Percentiles rank a stretch among this genome's conserved stretches.
Evolutionary conservation across 2,797 vertebrate species (phyloP).

Genomic region (Thalassophryne amazonica): DNA sequence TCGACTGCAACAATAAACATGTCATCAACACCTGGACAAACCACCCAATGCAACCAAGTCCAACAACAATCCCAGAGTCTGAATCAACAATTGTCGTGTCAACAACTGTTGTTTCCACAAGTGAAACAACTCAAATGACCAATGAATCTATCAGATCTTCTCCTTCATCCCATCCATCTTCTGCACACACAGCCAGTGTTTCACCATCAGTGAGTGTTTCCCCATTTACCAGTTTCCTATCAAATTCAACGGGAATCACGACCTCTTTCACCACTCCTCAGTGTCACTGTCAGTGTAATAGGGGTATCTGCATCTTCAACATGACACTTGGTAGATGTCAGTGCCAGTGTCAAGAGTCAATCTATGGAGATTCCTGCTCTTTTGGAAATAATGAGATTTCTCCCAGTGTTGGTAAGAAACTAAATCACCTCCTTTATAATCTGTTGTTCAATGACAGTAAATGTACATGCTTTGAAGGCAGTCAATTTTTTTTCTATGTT

Average conservation of each 20-base stretch:
- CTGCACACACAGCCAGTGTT: too few relatives aligned
- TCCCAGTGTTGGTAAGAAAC: slow-evolving; percentile 44
- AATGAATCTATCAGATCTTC: background rate
- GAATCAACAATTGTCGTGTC: too few relatives aligned
- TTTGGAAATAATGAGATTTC: slow-evolving; percentile 12
- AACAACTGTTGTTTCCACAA: background rate
- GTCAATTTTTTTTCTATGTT: too few relatives aligned
- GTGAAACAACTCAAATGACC: background rate
- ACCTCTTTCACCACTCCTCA: slow-evolving; percentile 4
- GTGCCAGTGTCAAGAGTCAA: slow-evolving; percentile 28
- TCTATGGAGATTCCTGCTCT: slow-evolving; percentile 39
- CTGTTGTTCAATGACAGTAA: too few relatives aligned
- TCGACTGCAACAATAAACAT: too few relatives aligned
- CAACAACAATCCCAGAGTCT: too few relatives aligned
- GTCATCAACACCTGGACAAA: too few relatives aligned
- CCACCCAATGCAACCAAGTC: too few relatives aligned
- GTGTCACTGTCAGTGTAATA: slow-evolving; percentile 51
- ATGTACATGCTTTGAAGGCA: too few relatives aligned
- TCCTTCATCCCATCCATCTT: background rate
- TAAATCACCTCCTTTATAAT: background rate
- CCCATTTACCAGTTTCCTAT: background rate
- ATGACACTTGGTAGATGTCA: slow-evolving; percentile 17
- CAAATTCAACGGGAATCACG: background rate
- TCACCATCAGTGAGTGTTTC: background rate
- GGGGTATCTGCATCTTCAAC: slow-evolving; percentile 35